Conservation (phyloP, 2,113 vertebrate genomes). For the Okapia johnstoni region DNA sequence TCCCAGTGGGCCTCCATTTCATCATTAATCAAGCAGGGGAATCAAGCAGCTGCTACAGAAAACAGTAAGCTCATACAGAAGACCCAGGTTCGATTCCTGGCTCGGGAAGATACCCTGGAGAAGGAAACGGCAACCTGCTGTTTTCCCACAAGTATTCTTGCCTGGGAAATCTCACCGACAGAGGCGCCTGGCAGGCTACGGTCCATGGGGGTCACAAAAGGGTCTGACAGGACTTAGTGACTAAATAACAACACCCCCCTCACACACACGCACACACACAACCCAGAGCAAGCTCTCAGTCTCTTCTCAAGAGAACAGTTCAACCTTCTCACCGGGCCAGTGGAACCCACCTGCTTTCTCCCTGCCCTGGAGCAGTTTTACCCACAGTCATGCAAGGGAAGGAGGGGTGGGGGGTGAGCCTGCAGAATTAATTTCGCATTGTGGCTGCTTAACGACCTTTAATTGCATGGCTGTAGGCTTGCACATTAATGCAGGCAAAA, state of each 20-base stretch:
- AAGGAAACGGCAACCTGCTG: background rate
- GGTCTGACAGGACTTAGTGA: background rate
- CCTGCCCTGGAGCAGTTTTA: background rate
- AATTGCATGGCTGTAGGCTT: slow-evolving; percentile 62
- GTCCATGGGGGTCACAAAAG: background rate
- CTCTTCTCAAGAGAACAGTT: background rate
- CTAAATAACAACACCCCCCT: background rate
- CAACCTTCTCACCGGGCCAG: slow-evolving; percentile 37
- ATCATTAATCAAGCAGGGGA: background rate
- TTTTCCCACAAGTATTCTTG: background rate
- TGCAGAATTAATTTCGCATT: slow-evolving; percentile 44
- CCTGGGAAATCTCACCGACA: background rate
- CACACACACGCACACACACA: background rate
- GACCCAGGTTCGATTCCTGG: background rate
- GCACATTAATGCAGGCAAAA: slow-evolving; percentile 46
- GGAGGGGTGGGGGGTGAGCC: too few relatives aligned
- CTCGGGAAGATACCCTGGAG: background rate
- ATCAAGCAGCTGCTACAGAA: too few relatives aligned
- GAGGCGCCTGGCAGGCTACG: background rate
- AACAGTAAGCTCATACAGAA: background rate
- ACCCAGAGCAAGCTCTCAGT: background rate
- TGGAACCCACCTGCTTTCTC: background rate
- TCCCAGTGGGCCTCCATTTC: background rate
- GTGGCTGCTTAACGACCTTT: slow-evolving; percentile 59
- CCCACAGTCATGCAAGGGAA: background rate